phyloP scores from a whole-genome alignment of 2,888 invertebrate species.

The Ochropacha duplaris region DNA sequence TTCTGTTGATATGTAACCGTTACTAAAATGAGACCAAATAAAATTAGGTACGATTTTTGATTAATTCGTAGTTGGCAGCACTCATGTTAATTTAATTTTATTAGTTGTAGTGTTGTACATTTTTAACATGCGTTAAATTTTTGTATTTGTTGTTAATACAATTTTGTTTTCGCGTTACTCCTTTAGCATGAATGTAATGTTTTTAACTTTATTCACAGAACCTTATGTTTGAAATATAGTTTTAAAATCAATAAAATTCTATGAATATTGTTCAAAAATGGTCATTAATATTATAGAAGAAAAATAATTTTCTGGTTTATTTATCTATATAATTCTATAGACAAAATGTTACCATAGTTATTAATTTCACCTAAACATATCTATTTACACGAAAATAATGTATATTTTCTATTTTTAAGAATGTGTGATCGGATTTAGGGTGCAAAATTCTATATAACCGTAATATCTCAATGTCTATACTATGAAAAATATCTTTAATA shows the following conservation, averaged over 20 bases:
- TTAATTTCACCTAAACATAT: constrained; percentile 72
- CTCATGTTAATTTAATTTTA: constrained; percentile 54
- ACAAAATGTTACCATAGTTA: constrained; percentile 76
- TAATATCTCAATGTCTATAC: constrained; percentile 51
- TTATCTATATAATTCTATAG: constrained; percentile 53
- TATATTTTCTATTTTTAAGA: constrained; percentile 69
- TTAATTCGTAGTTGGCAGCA: constrained; percentile 62
- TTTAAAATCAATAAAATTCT: background rate
- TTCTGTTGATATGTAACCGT: constrained; percentile 67
- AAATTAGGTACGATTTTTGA: constrained; percentile 73
- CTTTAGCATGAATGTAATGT: constrained; percentile 31
- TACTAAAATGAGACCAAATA: constrained; percentile 83
- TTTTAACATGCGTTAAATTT: constrained; percentile 67
- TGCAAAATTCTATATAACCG: constrained; percentile 54
- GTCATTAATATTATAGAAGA: background rate
- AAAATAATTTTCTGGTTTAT: background rate
- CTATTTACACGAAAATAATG: constrained; percentile 69
- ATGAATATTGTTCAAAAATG: constrained; percentile 2
- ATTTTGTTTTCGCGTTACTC: constrained; percentile 34
- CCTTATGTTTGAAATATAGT: background rate
- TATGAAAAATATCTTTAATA: constrained; percentile 10
- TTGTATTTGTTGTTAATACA: constrained; percentile 56
- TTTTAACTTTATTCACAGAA: constrained; percentile 1
- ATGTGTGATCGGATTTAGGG: constrained; percentile 63
- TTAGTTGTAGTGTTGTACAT: constrained; percentile 76